Conservation (phyloP, 2,113 vertebrate genomes). For the Amblyornis subalaris region DNA sequence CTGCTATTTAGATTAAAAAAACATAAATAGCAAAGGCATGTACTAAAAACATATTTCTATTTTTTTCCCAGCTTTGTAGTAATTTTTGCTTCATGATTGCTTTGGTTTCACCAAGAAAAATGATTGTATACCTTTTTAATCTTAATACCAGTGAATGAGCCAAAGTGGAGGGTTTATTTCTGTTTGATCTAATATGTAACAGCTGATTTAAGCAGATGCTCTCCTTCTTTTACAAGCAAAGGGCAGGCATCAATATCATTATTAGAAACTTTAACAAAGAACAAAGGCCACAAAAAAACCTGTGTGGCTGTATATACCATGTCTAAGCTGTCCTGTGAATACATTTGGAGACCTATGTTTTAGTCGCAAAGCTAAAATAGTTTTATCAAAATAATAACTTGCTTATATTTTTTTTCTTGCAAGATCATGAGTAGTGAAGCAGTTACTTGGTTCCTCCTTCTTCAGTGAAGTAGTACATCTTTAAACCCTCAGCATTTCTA, state of each 20-base stretch:
- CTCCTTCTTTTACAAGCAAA: neutral
- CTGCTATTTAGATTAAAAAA: neutral
- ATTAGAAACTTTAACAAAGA: neutral
- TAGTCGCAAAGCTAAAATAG: neutral
- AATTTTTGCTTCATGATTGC: neutral
- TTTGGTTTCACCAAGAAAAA: neutral
- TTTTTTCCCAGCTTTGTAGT: neutral
- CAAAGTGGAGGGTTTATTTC: neutral
- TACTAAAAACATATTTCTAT: neutral
- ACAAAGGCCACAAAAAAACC: neutral
- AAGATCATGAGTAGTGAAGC: neutral
- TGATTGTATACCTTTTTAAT: neutral
- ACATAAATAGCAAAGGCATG: neutral
- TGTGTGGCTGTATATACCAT: neutral
- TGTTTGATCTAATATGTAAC: neutral
- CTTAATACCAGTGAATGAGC: neutral
- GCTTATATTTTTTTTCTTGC: neutral
- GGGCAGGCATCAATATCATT: neutral
- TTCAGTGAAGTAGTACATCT: neutral
- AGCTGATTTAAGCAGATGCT: neutral
- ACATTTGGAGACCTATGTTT: neutral
- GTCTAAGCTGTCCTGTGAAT: neutral
- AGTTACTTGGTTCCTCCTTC: neutral
- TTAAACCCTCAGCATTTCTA: neutral
- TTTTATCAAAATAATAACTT: neutral